These are phyloP conservation scores for Myotis lucifugus DNA, from an alignment of 2,113 vertebrate genomes.

Conservation along the genomic window DNA sequence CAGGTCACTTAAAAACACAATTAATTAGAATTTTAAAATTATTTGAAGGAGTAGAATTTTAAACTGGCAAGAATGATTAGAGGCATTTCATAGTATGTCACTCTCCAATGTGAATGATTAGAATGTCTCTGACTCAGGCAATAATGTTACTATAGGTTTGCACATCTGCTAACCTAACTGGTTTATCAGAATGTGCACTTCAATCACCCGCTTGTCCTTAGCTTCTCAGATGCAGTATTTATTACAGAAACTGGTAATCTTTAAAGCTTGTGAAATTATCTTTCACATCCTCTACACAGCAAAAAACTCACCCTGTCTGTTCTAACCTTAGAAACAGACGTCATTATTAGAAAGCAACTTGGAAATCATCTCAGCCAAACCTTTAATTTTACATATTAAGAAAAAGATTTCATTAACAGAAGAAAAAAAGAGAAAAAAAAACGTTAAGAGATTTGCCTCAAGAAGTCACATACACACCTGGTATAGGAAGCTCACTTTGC, in stretches of 20 bases:
- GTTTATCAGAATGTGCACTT: not conserved
- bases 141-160: not conserved
- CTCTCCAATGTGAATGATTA: not conserved
- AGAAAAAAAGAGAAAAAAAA: not conserved
- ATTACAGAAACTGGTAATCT: not conserved
- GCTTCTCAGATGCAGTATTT: not conserved
- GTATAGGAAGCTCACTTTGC: not conserved
- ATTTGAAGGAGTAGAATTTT: conserved; percentile 10
- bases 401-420: not conserved
- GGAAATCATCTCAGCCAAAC: not conserved
- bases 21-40: not conserved
- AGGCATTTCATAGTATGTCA: not conserved
- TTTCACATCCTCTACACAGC: not conserved
- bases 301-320: not conserved
- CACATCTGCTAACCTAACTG: not conserved
- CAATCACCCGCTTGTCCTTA: not conserved
- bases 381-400: not conserved
- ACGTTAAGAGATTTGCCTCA: not conserved
- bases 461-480: not conserved
- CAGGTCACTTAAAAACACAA: conserved; percentile 11
- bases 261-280: not conserved
- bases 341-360: not conserved
- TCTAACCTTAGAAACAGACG: conserved; percentile 1
- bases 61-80: not conserved
- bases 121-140: not conserved